phyloP scores from a whole-genome alignment of 2,888 invertebrate genomes.

The Ichneumoninae sp. region DNA sequence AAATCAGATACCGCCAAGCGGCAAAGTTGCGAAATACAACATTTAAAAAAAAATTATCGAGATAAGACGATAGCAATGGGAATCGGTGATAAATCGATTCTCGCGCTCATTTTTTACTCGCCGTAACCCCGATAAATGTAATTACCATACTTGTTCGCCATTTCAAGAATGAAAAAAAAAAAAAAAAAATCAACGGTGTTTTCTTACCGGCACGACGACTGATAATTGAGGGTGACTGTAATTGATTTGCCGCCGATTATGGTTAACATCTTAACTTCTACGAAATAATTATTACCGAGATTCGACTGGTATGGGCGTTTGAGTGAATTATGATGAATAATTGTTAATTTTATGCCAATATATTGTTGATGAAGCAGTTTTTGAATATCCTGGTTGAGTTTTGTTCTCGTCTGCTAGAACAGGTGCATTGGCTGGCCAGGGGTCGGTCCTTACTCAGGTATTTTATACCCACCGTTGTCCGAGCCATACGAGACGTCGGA shows the following conservation, averaged over 20 bases:
- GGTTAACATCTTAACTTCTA: slow-evolving; percentile 38
- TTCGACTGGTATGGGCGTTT: not conserved
- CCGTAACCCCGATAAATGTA: slow-evolving; percentile 49
- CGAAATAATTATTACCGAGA: slow-evolving; percentile 36
- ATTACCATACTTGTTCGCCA: slow-evolving; percentile 48
- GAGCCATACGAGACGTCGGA: not conserved
- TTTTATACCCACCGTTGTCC: slow-evolving; percentile 17
- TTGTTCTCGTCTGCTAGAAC: not conserved
- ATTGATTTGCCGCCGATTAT: slow-evolving; percentile 41
- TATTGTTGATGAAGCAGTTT: not conserved
- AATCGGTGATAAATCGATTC: slow-evolving; percentile 28
- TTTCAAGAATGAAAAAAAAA: slow-evolving; percentile 15
- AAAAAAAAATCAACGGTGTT: too few relatives aligned
- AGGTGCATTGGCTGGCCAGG: slow-evolving; percentile 19
- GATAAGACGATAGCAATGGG: slow-evolving; percentile 4
- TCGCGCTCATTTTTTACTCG: slow-evolving; percentile 43
- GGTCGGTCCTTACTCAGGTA: slow-evolving; percentile 16
- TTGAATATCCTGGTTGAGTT: not conserved
- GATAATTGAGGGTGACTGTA: slow-evolving; percentile 50
- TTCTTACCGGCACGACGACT: too few relatives aligned
- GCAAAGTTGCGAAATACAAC: slow-evolving; percentile 2
- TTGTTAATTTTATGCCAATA: slow-evolving; percentile 31
- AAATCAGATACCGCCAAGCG: not conserved
- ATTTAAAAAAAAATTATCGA: slow-evolving; percentile 19
- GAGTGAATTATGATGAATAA: slow-evolving; percentile 31